phyloP scores from a whole-genome alignment of 2,797 vertebrate species.

The Hippoglossus hippoglossus region DNA sequence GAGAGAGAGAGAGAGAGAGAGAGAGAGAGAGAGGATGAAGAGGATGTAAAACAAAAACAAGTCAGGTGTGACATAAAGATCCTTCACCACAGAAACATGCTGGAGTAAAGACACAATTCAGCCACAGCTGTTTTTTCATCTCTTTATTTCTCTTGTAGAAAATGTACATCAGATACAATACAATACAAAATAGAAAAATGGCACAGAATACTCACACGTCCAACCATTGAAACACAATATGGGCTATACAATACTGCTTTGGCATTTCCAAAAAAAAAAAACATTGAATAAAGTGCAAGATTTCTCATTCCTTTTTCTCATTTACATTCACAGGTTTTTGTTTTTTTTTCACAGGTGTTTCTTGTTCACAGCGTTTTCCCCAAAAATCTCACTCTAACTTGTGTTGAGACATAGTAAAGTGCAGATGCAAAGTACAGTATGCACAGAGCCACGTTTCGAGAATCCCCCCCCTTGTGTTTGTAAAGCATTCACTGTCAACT shows the following conservation, averaged over 20 bases:
- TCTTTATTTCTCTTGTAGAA: constrained; percentile 79
- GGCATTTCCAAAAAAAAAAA: constrained; percentile 85
- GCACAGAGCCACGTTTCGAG: constrained; percentile 55
- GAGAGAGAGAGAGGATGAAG: background rate
- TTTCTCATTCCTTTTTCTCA: constrained; percentile 76
- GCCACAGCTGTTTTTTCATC: constrained; percentile 58
- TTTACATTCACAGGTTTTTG: constrained; percentile 87
- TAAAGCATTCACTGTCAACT: constrained; percentile 81
- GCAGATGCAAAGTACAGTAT: constrained; percentile 81
- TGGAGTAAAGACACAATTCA: constrained; percentile 43
- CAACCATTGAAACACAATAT: constrained; percentile 79
- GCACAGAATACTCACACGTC: constrained; percentile 73
- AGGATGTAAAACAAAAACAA: constrained; percentile 6
- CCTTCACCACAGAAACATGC: background rate
- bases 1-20: too few relatives aligned
- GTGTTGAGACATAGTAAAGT: constrained; percentile 89
- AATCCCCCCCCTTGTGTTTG: constrained; percentile 57
- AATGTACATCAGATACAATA: constrained; percentile 82
- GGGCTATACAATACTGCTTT: constrained; percentile 93
- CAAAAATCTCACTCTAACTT: constrained; percentile 57
- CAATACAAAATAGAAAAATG: constrained; percentile 87
- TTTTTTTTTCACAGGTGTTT: constrained; percentile 77
- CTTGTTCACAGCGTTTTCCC: constrained; percentile 82
- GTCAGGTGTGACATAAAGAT: background rate
- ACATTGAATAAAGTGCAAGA: constrained; percentile 93